phyloP scores from a whole-genome alignment of 2,797 vertebrate species.

The Sebastes flavidus region DNA sequence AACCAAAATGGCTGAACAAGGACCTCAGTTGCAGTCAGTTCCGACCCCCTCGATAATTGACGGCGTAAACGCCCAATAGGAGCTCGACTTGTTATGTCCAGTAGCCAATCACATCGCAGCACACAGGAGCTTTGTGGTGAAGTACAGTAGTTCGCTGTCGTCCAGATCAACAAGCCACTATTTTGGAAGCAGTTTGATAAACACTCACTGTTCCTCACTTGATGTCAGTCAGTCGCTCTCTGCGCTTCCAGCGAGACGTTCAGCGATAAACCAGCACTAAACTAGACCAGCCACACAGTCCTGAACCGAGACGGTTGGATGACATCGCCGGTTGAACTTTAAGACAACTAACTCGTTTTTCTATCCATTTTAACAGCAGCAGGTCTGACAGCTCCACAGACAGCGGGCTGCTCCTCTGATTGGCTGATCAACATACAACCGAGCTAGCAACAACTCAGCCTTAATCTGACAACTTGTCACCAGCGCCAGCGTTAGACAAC shows the following conservation, averaged over 20 bases:
- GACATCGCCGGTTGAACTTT: constrained; percentile 55
- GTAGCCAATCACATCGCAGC: constrained; percentile 61
- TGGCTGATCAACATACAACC: constrained; percentile 1
- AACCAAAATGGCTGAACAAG: constrained; percentile 72
- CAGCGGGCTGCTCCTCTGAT: neutral
- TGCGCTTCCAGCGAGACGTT: constrained; percentile 50
- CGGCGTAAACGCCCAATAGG: constrained; percentile 47
- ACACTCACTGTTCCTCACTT: constrained; percentile 53
- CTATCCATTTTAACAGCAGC: constrained; percentile 33
- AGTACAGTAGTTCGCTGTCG: constrained; percentile 67
- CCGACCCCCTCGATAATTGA: constrained; percentile 17
- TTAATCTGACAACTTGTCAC: constrained; percentile 18
- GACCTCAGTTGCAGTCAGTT: constrained; percentile 21
- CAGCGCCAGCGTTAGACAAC: constrained; percentile 18
- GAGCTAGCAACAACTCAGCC: constrained; percentile 20
- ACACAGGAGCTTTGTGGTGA: constrained; percentile 50
- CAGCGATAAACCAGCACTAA: constrained; percentile 55
- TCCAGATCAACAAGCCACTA: constrained; percentile 74
- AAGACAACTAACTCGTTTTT: constrained; percentile 43
- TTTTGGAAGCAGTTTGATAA: constrained; percentile 78
- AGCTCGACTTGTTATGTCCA: neutral
- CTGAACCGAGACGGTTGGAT: constrained; percentile 37
- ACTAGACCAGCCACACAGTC: constrained; percentile 38
- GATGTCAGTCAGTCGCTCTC: constrained; percentile 69
- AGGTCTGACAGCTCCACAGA: constrained; percentile 24